Evolutionary conservation across 2,113 vertebrate genomes (phyloP).

Genomic region (Podarcis cretensis): DNA sequence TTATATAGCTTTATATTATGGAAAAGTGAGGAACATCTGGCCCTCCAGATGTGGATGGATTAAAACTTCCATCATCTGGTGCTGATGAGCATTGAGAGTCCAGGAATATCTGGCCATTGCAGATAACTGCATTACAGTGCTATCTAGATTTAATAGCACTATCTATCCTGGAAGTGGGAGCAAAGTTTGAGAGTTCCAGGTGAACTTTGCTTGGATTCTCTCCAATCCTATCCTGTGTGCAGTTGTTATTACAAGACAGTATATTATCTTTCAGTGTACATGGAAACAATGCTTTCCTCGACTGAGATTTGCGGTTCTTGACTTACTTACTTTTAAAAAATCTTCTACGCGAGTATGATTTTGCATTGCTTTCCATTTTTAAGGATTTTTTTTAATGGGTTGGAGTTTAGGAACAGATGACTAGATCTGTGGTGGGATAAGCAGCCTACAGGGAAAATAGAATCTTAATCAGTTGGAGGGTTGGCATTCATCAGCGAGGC

Average conservation of each 20-base stretch:
- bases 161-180: too few species aligned
- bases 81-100: too few species aligned
- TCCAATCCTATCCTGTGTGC: background rate
- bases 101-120: too few species aligned
- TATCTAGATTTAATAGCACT: too few species aligned
- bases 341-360: background rate
- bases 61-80: too few species aligned
- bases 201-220: background rate
- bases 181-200: background rate
- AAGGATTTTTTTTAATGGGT: background rate
- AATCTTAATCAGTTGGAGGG: background rate
- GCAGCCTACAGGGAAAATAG: background rate
- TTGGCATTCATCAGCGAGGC: background rate
- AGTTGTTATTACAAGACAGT: background rate
- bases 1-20: background rate
- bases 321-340: background rate
- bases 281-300: background rate
- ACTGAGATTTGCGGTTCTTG: background rate
- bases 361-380: background rate
- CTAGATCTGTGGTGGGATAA: conserved; percentile 18
- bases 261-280: background rate
- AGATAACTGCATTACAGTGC: too few species aligned
- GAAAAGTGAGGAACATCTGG: too few species aligned
- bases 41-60: too few species aligned
- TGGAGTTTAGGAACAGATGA: background rate